A percentile compares a stretch with the other conserved stretches of the same genome.
Evolutionary conservation across 2,888 invertebrate species (phyloP).

Genomic region (Pterostichus madidus): DNA sequence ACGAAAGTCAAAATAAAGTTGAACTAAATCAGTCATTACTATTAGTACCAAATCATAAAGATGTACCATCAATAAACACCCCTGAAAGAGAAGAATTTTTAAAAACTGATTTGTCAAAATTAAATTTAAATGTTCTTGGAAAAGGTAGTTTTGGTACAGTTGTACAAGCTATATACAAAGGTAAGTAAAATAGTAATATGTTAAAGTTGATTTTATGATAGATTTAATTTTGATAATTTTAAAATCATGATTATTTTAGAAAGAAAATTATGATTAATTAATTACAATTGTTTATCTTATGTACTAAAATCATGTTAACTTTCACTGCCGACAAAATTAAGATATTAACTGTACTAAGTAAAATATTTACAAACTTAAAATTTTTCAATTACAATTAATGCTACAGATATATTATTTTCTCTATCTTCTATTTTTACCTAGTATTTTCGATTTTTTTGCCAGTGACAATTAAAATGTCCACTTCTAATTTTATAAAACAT

Average conservation of each 20-base stretch:
- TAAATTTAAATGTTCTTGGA: constrained; percentile 45
- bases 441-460: too few relatives aligned
- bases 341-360: neutral
- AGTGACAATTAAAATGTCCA: too few relatives aligned
- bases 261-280: too few relatives aligned
- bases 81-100: constrained; percentile 39
- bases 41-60: constrained; percentile 4
- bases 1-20: neutral
- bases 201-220: neutral
- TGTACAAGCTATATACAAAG: constrained; percentile 44
- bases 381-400: too few relatives aligned
- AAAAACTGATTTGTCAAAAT: constrained; percentile 27
- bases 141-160: constrained; percentile 55
- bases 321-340: neutral
- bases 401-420: too few relatives aligned
- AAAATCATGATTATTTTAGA: too few relatives aligned
- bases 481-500: too few relatives aligned
- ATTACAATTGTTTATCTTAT: too few relatives aligned
- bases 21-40: constrained; percentile 10
- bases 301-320: too few relatives aligned
- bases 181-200: neutral
- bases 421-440: too few relatives aligned
- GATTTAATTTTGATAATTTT: too few relatives aligned
- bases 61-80: constrained; percentile 26
- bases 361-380: too few relatives aligned